These are phyloP conservation scores for Lucilia sericata DNA, from an alignment of 1,140 invertebrate species.

Conservation along the genomic window DNA sequence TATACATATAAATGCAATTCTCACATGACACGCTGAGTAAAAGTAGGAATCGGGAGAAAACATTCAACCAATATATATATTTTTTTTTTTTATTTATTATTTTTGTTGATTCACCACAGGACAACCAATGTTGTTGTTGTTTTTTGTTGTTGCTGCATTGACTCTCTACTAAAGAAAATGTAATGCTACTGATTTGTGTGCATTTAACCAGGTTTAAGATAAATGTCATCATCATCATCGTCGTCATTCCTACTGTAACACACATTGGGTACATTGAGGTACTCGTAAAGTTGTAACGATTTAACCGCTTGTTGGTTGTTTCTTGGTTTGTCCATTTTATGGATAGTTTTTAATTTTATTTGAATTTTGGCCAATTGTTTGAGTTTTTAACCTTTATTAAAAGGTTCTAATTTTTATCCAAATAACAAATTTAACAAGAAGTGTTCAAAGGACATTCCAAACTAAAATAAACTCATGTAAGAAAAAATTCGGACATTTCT, in stretches of 20 bases:
- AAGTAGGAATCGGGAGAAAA: no score
- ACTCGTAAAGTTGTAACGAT: not conserved
- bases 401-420: no score
- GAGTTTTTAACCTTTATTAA: no score
- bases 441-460: no score
- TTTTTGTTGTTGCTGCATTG: not conserved
- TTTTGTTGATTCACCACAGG: not conserved
- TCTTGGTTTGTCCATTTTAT: not conserved
- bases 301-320: not conserved
- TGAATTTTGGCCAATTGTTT: not conserved
- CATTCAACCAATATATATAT: no score
- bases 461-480: no score
- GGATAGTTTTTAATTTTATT: not conserved
- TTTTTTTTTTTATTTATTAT: not conserved
- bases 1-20: no score
- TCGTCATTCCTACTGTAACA: not conserved
- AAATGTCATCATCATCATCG: not conserved
- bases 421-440: no score
- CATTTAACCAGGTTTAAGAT: not conserved
- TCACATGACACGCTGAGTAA: no score
- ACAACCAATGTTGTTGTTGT: not conserved
- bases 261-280: not conserved
- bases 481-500: no score
- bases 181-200: slow-evolving; percentile 1
- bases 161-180: not conserved